phyloP scores from a whole-genome alignment of 2,797 vertebrate genomes.

The Pipistrellus pipistrellus region DNA sequence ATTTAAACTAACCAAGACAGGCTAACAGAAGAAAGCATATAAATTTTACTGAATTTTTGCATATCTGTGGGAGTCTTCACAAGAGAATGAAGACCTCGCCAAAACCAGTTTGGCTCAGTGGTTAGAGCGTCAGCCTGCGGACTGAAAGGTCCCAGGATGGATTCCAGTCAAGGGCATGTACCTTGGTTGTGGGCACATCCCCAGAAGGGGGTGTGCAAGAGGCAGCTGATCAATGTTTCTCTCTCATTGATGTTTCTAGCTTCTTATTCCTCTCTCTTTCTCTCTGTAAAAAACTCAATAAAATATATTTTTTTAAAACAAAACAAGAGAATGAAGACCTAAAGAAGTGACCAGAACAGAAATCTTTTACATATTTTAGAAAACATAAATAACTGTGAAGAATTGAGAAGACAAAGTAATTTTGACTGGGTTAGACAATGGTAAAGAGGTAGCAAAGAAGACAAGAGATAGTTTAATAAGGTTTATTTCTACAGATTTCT shows the following conservation, averaged over 20 bases:
- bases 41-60: background rate
- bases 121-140: too few relatives aligned
- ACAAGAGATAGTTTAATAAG: background rate
- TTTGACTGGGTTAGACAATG: background rate
- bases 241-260: too few relatives aligned
- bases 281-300: too few relatives aligned
- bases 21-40: background rate
- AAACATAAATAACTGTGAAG: background rate
- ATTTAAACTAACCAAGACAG: background rate
- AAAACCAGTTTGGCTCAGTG: too few relatives aligned
- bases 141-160: too few relatives aligned
- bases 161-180: too few relatives aligned
- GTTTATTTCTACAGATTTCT: background rate
- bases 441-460: background rate
- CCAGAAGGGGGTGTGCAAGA: too few relatives aligned
- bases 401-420: background rate
- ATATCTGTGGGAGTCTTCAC: background rate
- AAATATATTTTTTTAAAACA: too few relatives aligned
- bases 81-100: background rate
- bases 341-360: background rate
- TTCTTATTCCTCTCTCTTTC: too few relatives aligned
- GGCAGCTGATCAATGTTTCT: too few relatives aligned
- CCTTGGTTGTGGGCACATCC: too few relatives aligned
- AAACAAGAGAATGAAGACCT: background rate
- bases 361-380: background rate